Conservation (phyloP, 2,113 vertebrate species). For the Tor tambroides region DNA sequence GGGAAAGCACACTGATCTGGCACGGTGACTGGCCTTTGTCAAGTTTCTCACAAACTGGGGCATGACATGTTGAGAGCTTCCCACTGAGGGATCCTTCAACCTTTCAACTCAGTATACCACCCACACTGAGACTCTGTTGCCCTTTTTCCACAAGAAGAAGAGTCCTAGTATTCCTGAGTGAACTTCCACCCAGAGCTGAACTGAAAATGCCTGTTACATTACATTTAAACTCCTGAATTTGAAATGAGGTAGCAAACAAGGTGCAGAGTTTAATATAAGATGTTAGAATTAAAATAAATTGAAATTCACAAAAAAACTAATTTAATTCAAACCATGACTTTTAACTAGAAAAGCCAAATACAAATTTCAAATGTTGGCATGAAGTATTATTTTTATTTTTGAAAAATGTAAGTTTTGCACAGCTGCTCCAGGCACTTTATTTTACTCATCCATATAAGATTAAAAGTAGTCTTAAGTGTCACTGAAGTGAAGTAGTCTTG, state of each 20-base stretch:
- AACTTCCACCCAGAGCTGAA: background rate
- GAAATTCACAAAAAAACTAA: background rate
- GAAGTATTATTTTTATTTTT: background rate
- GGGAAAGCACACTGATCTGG: constrained; percentile 39
- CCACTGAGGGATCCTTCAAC: constrained; percentile 6
- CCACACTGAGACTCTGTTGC: constrained; percentile 17
- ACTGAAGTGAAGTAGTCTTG: background rate
- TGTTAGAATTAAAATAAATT: background rate
- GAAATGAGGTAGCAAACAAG: background rate
- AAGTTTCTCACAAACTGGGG: constrained; percentile 26
- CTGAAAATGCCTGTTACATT: background rate
- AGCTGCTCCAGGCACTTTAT: background rate
- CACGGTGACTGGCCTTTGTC: constrained; percentile 27
- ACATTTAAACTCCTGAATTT: background rate
- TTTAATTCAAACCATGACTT: background rate
- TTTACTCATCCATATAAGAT: too few relatives aligned
- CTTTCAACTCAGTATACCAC: constrained; percentile 41
- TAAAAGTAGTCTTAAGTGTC: background rate
- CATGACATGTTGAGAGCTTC: constrained; percentile 26
- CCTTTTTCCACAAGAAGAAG: background rate
- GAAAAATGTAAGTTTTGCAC: background rate
- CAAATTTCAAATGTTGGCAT: background rate
- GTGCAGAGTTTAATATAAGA: background rate
- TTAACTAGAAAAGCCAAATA: background rate
- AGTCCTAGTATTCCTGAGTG: background rate